phyloP scores from a whole-genome alignment of 2,888 invertebrate species.

The Octodonta nipae region DNA sequence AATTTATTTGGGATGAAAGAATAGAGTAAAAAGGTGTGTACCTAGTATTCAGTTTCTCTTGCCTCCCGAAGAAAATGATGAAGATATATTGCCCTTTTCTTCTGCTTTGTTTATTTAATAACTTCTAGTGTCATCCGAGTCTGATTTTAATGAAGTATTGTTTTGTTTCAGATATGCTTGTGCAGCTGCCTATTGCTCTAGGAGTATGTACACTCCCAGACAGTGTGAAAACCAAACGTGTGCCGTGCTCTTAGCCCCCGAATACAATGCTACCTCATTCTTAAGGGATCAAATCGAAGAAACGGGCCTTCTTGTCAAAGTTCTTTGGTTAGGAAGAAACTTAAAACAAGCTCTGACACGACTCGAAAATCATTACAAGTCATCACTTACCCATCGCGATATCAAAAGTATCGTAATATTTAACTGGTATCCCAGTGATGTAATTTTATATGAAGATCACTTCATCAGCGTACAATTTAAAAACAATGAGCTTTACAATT shows the following conservation, averaged over 20 bases:
- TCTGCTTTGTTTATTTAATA: too few species aligned
- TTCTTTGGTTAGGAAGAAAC: conserved; percentile 55
- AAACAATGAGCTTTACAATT: conserved; percentile 41
- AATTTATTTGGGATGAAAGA: too few species aligned
- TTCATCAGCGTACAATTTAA: conserved; percentile 49
- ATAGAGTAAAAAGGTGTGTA: too few species aligned
- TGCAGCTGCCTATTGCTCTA: conserved; percentile 34
- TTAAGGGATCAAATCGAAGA: conserved; percentile 47
- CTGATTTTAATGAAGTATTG: too few species aligned
- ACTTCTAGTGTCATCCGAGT: too few species aligned
- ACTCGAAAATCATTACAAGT: conserved; percentile 29
- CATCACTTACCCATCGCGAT: not conserved
- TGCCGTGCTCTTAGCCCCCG: conserved; percentile 39
- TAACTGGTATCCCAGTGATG: conserved; percentile 53
- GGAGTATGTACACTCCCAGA: conserved; percentile 46
- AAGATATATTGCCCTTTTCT: too few species aligned
- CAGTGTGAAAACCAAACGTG: conserved; percentile 38
- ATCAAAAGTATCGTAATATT: conserved; percentile 40
- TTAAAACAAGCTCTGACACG: conserved; percentile 34
- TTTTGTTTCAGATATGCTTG: conserved; percentile 40
- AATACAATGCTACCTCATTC: conserved; percentile 40
- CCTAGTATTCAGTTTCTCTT: too few species aligned
- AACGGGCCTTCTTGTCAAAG: conserved; percentile 47
- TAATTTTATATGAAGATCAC: conserved; percentile 39
- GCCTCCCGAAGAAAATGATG: too few species aligned